Evolutionary conservation across 2,888 invertebrate species (phyloP).

Genomic region (Dascillus cervinus): DNA sequence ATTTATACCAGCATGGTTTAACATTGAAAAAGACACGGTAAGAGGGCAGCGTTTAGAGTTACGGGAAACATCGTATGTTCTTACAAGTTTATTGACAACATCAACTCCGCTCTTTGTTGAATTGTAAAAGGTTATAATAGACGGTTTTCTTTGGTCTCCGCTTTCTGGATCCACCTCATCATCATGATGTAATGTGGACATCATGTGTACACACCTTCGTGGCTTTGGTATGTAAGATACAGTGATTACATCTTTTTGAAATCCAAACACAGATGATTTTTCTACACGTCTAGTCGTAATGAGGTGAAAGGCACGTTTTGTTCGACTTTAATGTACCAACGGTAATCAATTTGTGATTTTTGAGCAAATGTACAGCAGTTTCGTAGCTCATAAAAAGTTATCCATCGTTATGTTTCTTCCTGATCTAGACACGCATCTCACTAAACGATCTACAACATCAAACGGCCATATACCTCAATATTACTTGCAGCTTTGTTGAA

Average conservation of each 20-base stretch:
- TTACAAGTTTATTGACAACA: too few relatives aligned
- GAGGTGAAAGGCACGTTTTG: constrained; percentile 5
- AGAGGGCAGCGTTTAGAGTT: too few relatives aligned
- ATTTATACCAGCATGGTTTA: too few relatives aligned
- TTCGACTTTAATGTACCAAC: constrained; percentile 19
- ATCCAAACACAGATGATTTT: constrained; percentile 14
- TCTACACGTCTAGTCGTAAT: constrained; percentile 1
- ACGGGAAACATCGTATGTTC: too few relatives aligned
- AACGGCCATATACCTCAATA: neutral
- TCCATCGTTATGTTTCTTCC: neutral
- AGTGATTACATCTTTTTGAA: constrained; percentile 21
- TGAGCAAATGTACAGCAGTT: neutral
- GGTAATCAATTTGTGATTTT: constrained; percentile 13
- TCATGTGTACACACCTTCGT: constrained; percentile 17
- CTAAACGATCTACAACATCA: neutral
- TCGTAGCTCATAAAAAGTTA: neutral
- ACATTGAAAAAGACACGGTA: too few relatives aligned
- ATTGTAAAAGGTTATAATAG: neutral
- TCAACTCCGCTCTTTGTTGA: too few relatives aligned
- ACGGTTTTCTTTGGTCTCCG: neutral
- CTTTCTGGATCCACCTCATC: constrained; percentile 10
- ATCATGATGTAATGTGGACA: constrained; percentile 23
- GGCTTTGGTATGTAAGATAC: constrained; percentile 22
- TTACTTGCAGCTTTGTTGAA: too few relatives aligned
- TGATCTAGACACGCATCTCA: too few relatives aligned